Percentiles rank a stretch among this genome's conserved stretches.
phyloP scores from a whole-genome alignment of 2,888 invertebrate genomes.

The Torymus auratus region DNA sequence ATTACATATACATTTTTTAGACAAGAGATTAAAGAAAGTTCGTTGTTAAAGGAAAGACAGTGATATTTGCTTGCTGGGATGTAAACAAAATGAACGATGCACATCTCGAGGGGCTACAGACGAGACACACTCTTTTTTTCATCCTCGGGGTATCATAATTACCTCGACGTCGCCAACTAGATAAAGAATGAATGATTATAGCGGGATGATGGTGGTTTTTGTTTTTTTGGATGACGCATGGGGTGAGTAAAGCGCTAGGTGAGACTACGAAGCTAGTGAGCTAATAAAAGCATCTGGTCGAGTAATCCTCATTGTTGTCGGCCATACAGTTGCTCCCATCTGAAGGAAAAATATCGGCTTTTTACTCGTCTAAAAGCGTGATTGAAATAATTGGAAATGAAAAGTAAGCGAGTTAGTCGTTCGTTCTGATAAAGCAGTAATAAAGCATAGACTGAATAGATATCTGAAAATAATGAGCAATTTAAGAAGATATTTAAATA shows the following conservation, averaged over 20 bases:
- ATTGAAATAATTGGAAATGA: constrained; percentile 26
- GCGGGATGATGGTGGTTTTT: constrained; percentile 66
- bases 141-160: constrained; percentile 67
- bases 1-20: constrained; percentile 9
- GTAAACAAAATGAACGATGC: constrained; percentile 28
- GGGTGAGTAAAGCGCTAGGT: constrained; percentile 74
- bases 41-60: not conserved
- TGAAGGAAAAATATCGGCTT: constrained; percentile 67
- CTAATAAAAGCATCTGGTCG: constrained; percentile 73
- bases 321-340: constrained; percentile 77
- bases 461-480: constrained; percentile 41
- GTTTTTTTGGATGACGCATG: constrained; percentile 68
- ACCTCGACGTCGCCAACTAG: constrained; percentile 73
- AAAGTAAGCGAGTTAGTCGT: constrained; percentile 20
- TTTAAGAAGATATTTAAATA: not conserved
- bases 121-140: constrained; percentile 12
- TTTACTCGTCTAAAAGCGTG: constrained; percentile 42
- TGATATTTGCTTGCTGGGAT: not conserved
- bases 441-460: not conserved
- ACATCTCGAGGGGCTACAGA: not conserved
- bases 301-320: constrained; percentile 71
- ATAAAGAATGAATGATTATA: constrained; percentile 72
- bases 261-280: constrained; percentile 74
- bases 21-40: not conserved
- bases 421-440: constrained; percentile 22